phyloP scores from a whole-genome alignment of 2,888 invertebrate species.

The Plebejus argus region DNA sequence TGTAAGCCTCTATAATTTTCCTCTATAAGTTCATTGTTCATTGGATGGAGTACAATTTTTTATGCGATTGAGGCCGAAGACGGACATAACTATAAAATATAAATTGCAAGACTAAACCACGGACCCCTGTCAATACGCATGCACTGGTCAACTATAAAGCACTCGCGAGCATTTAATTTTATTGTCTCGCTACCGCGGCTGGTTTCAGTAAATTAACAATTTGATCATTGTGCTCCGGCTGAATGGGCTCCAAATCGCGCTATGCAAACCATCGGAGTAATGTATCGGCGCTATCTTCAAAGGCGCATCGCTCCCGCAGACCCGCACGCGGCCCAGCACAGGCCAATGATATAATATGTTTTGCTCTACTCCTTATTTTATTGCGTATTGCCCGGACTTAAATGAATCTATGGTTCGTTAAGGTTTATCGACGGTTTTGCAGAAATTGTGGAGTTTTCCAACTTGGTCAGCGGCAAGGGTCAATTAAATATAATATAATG shows the following conservation, averaged over 20 bases:
- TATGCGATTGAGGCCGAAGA: no score
- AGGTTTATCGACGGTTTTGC: conserved; percentile 3
- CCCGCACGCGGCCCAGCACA: conserved; percentile 46
- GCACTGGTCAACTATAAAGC: neutral
- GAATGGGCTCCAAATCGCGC: conserved; percentile 48
- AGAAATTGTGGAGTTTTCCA: neutral
- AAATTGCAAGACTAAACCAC: neutral
- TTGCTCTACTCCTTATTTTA: conserved; percentile 2
- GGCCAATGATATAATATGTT: conserved; percentile 13
- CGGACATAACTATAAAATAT: neutral
- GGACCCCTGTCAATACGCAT: neutral
- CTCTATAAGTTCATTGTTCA: no score
- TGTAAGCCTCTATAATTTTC: no score
- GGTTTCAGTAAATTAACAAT: conserved; percentile 37
- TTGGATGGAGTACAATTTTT: no score
- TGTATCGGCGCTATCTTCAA: conserved; percentile 77
- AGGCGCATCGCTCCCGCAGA: conserved; percentile 64
- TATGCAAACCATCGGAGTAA: conserved; percentile 65
- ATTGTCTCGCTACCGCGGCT: conserved; percentile 7
- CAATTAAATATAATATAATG: neutral
- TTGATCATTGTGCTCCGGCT: conserved; percentile 43
- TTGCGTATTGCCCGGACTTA: neutral
- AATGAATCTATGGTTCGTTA: conserved; percentile 2
- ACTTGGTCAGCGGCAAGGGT: neutral
- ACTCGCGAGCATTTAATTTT: conserved; percentile 24